These are phyloP conservation scores for Bombus consobrinus DNA, from an alignment of 1,140 invertebrate species.

Conservation along the genomic window DNA sequence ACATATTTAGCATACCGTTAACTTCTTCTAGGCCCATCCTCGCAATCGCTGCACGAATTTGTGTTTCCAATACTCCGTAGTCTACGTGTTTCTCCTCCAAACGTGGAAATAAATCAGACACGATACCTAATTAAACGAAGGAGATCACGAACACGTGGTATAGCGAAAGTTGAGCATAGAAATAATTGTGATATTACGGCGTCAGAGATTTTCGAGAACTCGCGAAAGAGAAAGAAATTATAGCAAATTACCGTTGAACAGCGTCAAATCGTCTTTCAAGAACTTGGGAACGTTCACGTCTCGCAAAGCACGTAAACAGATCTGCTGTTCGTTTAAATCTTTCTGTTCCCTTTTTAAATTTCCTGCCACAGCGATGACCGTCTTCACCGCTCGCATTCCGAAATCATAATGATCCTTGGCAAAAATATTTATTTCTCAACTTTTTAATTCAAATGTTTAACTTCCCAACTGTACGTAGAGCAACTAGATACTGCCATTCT, in stretches of 20 bases:
- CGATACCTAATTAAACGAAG: slow-evolving; percentile 83
- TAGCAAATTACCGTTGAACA: slow-evolving; percentile 84
- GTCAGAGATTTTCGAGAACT: background rate
- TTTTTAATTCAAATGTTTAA: background rate
- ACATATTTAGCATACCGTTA: slow-evolving; percentile 79
- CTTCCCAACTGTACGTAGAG: background rate
- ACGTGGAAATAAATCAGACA: slow-evolving; percentile 89
- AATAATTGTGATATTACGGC: too few relatives aligned
- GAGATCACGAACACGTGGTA: background rate
- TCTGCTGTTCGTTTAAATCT: slow-evolving; percentile 84
- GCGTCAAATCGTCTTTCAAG: slow-evolving; percentile 86
- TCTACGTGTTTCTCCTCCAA: slow-evolving; percentile 85
- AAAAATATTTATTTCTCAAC: slow-evolving; percentile 3
- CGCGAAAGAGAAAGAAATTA: background rate
- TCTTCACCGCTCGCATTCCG: slow-evolving; percentile 85
- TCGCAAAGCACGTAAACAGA: slow-evolving; percentile 85
- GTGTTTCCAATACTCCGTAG: slow-evolving; percentile 82
- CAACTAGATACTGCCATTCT: too few relatives aligned
- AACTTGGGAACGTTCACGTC: slow-evolving; percentile 91
- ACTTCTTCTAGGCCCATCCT: slow-evolving; percentile 84
- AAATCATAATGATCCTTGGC: slow-evolving; percentile 83
- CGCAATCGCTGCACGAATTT: slow-evolving; percentile 76
- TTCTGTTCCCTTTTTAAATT: slow-evolving; percentile 87
- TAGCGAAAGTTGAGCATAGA: too few relatives aligned
- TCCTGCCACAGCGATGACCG: slow-evolving; percentile 87